These are phyloP conservation scores for Aricia artaxerxes DNA, from an alignment of 2,888 invertebrate species.

Conservation along the genomic window DNA sequence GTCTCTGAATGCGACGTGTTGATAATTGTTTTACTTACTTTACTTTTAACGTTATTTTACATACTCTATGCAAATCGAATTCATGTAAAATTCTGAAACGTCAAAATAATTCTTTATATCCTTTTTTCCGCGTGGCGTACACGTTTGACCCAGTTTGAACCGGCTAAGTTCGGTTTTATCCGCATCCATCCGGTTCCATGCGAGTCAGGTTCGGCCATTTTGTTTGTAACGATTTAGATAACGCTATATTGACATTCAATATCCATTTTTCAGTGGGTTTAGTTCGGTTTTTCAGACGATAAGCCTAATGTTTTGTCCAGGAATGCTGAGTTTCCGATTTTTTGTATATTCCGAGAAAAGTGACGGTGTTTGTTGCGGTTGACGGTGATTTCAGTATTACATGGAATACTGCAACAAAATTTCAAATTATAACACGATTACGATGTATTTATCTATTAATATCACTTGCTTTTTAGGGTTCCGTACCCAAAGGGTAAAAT, in stretches of 20 bases:
- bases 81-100: neutral
- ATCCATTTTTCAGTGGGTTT: constrained; percentile 11
- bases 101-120: constrained; percentile 6
- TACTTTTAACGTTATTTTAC: no score
- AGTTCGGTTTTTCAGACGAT: constrained; percentile 9
- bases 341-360: neutral
- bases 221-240: constrained; percentile 22
- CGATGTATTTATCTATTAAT: no score
- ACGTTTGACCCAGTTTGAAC: constrained; percentile 25
- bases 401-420: no score
- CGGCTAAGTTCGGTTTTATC: constrained; percentile 25
- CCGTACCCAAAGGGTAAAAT: no score
- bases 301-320: constrained; percentile 14
- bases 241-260: constrained; percentile 14
- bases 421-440: no score
- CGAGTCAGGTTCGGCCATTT: constrained; percentile 30
- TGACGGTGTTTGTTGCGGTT: no score
- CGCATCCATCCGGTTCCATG: constrained; percentile 23
- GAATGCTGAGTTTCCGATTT: neutral
- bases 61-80: no score
- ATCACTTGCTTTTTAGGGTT: no score
- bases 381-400: no score
- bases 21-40: no score
- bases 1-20: no score
- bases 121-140: neutral